Base-by-base conservation (phyloP, 2,888 invertebrate species). In the Chymomyza caudatula region DNA sequence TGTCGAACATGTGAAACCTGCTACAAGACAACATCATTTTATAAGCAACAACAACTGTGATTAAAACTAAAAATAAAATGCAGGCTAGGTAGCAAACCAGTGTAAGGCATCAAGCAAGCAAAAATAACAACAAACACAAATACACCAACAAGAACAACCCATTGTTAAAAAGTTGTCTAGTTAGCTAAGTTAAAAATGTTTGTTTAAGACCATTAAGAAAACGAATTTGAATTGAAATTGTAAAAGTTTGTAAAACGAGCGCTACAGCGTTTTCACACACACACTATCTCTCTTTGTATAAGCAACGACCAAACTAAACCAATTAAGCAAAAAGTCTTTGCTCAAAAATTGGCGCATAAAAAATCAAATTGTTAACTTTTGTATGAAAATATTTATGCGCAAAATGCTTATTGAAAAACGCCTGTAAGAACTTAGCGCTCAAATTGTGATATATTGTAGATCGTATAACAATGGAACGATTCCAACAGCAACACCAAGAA, bases 131-230 rank as follows among this genome's bases (percentile, higher is more conserved):
- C 65, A 61, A 63, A 60, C 15, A 29, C 60, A 63, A 52, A 67
- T 49, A 55, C 51, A 68, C 37, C 17, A 54, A 37, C 53, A 52
- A 43, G 53, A 58, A 73, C 66, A 47, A 63, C 37, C 22, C 19
- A 81, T 81, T 78, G 78, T 80, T 84, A 79, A 85, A 72, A 77
- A 82, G 82, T 85, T 85, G 82, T 85, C 85, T 85, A 82, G 85
- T 77, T 82, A 85, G 82, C 85, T 85, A 81, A 81, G 75, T 82
- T 71, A 64, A 80, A 68, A 69, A 61, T 37, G 58, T 55, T 69
- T 73, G 73, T 73, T 75, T 60, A 67, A 63, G 68, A 47, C 62
- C 37, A 49, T 67, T 60, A 57, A 71, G 62, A 58, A 42, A 53
- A 71, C 73, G n/a, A 73, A 77, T 79, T 79, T 71, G 65, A 71